Conservation (phyloP, 2,888 invertebrate genomes). For the Ectemnius cavifrons region DNA sequence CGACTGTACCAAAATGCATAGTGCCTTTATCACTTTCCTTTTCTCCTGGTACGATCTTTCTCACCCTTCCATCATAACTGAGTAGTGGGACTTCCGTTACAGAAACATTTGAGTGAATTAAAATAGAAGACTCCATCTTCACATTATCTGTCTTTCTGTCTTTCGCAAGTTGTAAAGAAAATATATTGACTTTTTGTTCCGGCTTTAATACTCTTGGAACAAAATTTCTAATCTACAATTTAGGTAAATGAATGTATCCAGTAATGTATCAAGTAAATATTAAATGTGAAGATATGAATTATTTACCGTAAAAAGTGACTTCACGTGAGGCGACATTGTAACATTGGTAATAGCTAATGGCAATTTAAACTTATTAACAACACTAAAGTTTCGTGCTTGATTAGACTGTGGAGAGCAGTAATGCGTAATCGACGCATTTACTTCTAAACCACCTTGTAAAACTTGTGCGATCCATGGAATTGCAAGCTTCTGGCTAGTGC, state of each 20-base stretch:
- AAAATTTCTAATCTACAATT: slow-evolving; percentile 82
- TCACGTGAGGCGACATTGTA: slow-evolving; percentile 82
- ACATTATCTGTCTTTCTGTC: slow-evolving; percentile 79
- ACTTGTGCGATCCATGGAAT: slow-evolving; percentile 84
- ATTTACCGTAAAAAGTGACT: slow-evolving; percentile 82
- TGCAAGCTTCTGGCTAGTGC: slow-evolving; percentile 77
- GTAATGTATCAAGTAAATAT: background rate
- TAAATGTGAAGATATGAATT: background rate
- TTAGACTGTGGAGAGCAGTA: slow-evolving; percentile 76
- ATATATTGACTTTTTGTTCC: slow-evolving; percentile 81
- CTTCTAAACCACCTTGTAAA: slow-evolving; percentile 81
- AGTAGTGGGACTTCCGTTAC: slow-evolving; percentile 84
- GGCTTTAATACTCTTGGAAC: slow-evolving; percentile 81
- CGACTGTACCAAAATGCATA: slow-evolving; percentile 84
- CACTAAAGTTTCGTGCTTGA: slow-evolving; percentile 80
- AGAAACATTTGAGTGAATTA: slow-evolving; percentile 87
- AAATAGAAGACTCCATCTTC: slow-evolving; percentile 82
- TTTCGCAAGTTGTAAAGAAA: slow-evolving; percentile 81
- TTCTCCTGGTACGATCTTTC: slow-evolving; percentile 73
- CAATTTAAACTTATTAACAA: slow-evolving; percentile 86
- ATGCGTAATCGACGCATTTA: slow-evolving; percentile 80
- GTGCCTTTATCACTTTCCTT: slow-evolving; percentile 72
- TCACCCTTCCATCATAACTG: slow-evolving; percentile 86
- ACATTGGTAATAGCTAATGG: slow-evolving; percentile 87
- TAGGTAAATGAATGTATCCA: background rate